A percentile compares a stretch with the other conserved stretches of the same genome.
Conservation (phyloP, 2,113 vertebrate species). For the Cyanocitta stelleri region DNA sequence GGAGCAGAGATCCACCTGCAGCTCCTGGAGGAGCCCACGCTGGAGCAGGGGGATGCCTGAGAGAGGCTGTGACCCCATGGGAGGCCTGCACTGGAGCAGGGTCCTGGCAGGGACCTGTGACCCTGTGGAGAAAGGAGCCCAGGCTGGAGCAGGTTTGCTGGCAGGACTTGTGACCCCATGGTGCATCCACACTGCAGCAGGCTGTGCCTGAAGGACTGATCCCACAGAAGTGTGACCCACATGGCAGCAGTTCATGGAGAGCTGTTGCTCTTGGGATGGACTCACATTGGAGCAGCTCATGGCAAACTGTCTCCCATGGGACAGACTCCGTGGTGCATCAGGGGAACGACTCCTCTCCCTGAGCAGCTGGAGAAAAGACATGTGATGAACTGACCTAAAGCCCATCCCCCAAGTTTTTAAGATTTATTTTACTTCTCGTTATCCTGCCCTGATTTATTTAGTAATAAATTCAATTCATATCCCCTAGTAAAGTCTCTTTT, state of each 20-base stretch:
- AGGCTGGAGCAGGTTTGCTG: neutral
- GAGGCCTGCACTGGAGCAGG: neutral
- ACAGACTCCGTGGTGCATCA: rapidly evolving
- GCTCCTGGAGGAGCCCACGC: neutral
- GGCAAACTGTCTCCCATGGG: neutral
- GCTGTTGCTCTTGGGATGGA: neutral
- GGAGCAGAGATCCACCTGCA: neutral
- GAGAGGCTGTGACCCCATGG: neutral
- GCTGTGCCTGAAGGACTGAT: neutral
- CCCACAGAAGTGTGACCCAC: neutral
- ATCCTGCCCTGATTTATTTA: neutral
- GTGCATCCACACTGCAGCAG: neutral
- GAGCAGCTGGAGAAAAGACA: neutral
- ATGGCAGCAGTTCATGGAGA: neutral
- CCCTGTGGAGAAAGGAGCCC: neutral
- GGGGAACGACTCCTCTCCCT: neutral
- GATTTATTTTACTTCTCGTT: neutral
- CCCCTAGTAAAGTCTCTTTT: neutral
- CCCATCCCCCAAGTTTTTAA: neutral
- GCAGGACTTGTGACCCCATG: neutral
- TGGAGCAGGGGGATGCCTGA: neutral
- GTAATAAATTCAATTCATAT: neutral
- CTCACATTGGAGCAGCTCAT: neutral
- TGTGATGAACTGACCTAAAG: neutral
- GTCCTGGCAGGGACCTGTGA: neutral